These are phyloP conservation scores for Ctenicera cuprea DNA, from an alignment of 2,888 invertebrate species.

Conservation along the genomic window DNA sequence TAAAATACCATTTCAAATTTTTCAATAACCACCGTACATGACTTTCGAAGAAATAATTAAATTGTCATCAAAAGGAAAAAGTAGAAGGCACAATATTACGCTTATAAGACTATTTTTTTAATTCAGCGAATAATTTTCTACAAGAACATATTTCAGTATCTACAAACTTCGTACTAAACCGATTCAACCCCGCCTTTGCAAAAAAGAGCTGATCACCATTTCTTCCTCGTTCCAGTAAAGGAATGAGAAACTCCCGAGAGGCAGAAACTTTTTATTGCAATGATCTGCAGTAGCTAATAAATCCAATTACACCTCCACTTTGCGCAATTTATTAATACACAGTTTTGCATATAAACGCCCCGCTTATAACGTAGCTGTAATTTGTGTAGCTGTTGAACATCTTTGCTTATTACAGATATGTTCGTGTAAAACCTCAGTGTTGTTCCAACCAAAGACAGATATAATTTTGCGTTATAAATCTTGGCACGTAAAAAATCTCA, in stretches of 20 bases:
- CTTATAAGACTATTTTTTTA: no score
- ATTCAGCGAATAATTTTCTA: no score
- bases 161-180: no score
- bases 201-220: no score
- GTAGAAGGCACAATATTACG: no score
- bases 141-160: no score
- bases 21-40: no score
- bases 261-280: not conserved
- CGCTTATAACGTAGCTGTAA: not conserved
- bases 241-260: not conserved
- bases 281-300: not conserved
- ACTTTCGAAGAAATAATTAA: no score
- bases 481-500: constrained; percentile 69
- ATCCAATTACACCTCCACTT: not conserved
- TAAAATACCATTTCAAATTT: no score
- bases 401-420: not conserved
- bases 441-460: constrained; percentile 45
- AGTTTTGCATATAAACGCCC: constrained; percentile 5
- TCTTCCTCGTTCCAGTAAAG: not conserved
- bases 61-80: no score
- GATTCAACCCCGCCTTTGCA: no score
- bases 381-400: constrained; percentile 1
- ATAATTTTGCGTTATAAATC: constrained; percentile 63
- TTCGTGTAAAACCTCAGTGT: constrained; percentile 28
- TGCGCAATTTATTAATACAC: not conserved